phyloP scores from a whole-genome alignment of 2,888 invertebrate species.

The Gastrophysa polygoni region DNA sequence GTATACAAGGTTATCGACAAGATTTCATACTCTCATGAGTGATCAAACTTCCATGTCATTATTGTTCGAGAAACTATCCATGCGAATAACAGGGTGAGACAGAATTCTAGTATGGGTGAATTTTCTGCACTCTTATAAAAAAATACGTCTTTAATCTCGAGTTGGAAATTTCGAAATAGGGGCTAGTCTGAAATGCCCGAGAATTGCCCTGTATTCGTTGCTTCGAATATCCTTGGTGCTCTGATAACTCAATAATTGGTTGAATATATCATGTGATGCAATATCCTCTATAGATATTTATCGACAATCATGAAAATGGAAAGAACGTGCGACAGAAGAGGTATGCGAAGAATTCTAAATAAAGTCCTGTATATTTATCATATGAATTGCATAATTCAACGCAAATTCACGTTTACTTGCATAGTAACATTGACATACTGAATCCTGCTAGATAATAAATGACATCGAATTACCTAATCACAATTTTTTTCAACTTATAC shows the following conservation, averaged over 20 bases:
- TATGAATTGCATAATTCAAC: conserved; percentile 5
- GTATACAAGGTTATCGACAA: background rate
- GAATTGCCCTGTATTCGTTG: too few species aligned
- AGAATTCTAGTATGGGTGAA: too few species aligned
- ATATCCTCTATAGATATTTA: conserved; percentile 5
- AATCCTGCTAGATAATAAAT: background rate
- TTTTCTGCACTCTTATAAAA: too few species aligned
- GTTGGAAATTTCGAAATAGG: too few species aligned
- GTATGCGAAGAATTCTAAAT: conserved; percentile 7
- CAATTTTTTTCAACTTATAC: background rate
- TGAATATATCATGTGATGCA: background rate
- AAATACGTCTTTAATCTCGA: too few species aligned
- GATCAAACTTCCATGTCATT: too few species aligned
- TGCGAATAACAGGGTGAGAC: too few species aligned
- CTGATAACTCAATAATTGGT: background rate
- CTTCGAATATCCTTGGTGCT: background rate
- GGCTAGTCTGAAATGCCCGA: too few species aligned
- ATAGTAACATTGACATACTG: conserved; percentile 16
- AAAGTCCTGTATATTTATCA: conserved; percentile 4
- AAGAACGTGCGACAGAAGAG: background rate
- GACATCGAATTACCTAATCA: conserved; percentile 4
- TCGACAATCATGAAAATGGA: background rate
- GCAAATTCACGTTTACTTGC: conserved; percentile 2
- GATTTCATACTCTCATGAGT: background rate
- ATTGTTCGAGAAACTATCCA: too few species aligned